Evolutionary conservation across 2,113 vertebrate species (phyloP), one percentile per base, ranked within the genome.

Genomic region (Crotalus viridis): DNA sequence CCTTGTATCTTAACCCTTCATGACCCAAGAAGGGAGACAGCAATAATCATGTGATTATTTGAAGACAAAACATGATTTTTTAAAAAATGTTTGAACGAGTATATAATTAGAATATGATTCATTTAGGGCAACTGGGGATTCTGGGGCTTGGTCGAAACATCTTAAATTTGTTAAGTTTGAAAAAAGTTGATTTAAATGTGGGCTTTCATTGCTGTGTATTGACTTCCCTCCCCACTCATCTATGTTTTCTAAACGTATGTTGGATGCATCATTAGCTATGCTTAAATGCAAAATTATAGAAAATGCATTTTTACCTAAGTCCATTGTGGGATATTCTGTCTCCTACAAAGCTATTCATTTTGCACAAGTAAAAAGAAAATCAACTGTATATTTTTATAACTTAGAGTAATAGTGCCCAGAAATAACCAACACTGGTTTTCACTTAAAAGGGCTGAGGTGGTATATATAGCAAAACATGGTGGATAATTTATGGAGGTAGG

Each of bases 31-130:
- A 96, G 95, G 95, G 92, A 55, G 56, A 92, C 19, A 87, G 89
- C 87, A 92, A 94, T 96, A 95, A 96, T 96, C 94, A 95, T 92
- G 48, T 95, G 93, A 92, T 94, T 96, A 94, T 96, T 95, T 95
- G 94, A 96, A 96, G 95, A 96, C 95, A 95, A 96, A 90, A 89
- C 56, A 95, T 96, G 94, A 94, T 95, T 95, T 95, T 94, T 95
- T 91, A 64, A 92, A 94, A 95, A 13, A 24, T n/a, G 10, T 69
- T 39, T 54, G 15, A 28, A 9, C 24, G 61, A 22, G 21, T 74
- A 64, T 10, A 10, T 12, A 69, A 90, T 95, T 94, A 93, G 95
- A 96, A 90, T 96, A 91, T 95, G 93, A 93, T 93, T 92, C 93
- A 88, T 90, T 94, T 89, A 55, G 94, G 93, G 85, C 85, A 8